These are phyloP conservation scores for Conger conger DNA, from an alignment of 2,113 vertebrate genomes.

Conservation along the genomic window DNA sequence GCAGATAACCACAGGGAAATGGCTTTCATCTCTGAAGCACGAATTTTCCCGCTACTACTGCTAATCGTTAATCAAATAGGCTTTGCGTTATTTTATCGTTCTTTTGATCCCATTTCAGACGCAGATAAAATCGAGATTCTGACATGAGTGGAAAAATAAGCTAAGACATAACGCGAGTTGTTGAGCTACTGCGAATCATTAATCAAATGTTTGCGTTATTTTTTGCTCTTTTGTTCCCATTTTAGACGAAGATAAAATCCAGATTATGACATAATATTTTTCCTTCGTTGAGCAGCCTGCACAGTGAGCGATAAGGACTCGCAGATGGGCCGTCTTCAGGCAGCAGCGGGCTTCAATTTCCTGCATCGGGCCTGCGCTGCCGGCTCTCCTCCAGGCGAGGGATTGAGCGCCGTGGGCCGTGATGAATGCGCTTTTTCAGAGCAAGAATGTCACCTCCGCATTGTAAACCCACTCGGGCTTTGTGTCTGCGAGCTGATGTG, in stretches of 20 bases:
- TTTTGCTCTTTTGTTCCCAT: too few relatives aligned
- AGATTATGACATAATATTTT: background rate
- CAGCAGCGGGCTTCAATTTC: background rate
- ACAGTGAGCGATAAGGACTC: background rate
- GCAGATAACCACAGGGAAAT: background rate
- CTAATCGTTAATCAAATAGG: background rate
- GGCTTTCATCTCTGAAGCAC: background rate
- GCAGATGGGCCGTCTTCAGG: background rate
- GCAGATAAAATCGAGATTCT: background rate
- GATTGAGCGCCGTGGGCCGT: slow-evolving; percentile 4
- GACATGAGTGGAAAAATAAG: too few relatives aligned
- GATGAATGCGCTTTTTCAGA: slow-evolving; percentile 28
- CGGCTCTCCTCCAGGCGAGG: background rate
- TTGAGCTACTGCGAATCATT: too few relatives aligned
- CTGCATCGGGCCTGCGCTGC: background rate
- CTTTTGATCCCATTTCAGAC: background rate
- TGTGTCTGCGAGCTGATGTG: slow-evolving; percentile 17
- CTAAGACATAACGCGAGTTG: too few relatives aligned
- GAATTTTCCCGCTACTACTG: background rate
- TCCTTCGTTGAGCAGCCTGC: background rate
- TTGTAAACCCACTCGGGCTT: slow-evolving; percentile 14
- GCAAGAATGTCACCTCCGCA: slow-evolving; percentile 31
- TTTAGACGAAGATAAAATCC: background rate
- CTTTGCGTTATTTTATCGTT: background rate
- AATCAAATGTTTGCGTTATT: too few relatives aligned